A percentile compares a stretch with the other conserved stretches of the same genome.
phyloP scores from a whole-genome alignment of 2,113 vertebrate genomes.

The Pogonocichla stellata region DNA sequence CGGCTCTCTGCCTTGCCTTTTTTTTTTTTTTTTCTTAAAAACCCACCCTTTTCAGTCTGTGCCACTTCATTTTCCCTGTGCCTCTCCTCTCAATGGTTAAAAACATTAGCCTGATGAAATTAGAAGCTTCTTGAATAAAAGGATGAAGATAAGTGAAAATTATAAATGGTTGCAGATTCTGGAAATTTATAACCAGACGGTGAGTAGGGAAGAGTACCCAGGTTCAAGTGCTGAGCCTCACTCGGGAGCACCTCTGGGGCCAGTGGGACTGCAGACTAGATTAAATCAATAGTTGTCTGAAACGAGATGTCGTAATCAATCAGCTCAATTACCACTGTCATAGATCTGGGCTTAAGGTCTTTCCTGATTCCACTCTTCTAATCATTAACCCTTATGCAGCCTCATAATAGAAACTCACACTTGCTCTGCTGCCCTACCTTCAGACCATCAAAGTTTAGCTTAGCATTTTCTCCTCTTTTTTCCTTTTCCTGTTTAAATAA shows the following conservation, averaged over 20 bases:
- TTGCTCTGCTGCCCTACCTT: neutral
- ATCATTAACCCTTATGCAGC: slow-evolving; percentile 61
- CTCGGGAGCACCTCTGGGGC: slow-evolving; percentile 49
- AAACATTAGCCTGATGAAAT: slow-evolving; percentile 10
- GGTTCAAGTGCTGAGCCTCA: slow-evolving; percentile 72
- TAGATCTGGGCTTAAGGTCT: slow-evolving; percentile 65
- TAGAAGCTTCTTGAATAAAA: slow-evolving; percentile 32
- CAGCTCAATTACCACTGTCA: slow-evolving; percentile 77
- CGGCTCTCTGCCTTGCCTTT: neutral
- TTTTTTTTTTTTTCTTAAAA: neutral
- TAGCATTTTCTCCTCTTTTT: neutral
- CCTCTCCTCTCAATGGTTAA: slow-evolving; percentile 14
- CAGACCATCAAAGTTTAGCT: neutral
- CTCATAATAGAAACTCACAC: neutral
- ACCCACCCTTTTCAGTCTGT: neutral
- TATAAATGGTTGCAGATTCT: slow-evolving; percentile 41
- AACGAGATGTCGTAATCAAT: slow-evolving; percentile 80
- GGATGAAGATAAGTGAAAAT: neutral
- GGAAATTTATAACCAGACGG: slow-evolving; percentile 46
- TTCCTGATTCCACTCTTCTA: slow-evolving; percentile 59
- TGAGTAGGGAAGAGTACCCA: slow-evolving; percentile 46
- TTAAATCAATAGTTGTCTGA: slow-evolving; percentile 82
- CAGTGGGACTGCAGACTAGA: slow-evolving; percentile 72
- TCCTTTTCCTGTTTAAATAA: neutral
- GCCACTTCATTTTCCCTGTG: neutral